Evolutionary conservation across 2,113 vertebrate species (phyloP).

Genomic region (Theristicus caerulescens): DNA sequence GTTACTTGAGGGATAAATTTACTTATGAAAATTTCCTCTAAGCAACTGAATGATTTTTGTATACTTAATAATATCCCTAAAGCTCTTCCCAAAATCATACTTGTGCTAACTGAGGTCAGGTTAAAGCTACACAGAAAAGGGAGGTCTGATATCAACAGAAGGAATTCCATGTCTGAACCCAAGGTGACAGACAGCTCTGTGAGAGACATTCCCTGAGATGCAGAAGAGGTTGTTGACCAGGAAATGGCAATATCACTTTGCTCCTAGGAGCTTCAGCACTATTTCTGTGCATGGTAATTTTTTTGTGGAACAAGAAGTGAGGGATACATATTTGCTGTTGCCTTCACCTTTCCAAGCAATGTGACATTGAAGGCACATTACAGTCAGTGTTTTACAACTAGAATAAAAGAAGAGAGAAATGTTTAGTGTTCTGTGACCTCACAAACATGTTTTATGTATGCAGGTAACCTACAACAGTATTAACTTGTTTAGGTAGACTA

Average conservation of each 20-base stretch:
- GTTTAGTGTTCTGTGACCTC: not conserved
- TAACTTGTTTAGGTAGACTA: not conserved
- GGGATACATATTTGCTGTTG: not conserved
- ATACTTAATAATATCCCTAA: not conserved
- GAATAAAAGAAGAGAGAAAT: not conserved
- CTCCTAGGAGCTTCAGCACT: not conserved
- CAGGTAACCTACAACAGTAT: not conserved
- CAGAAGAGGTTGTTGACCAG: not conserved
- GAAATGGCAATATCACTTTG: not conserved
- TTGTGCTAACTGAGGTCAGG: not conserved
- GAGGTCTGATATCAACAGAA: not conserved
- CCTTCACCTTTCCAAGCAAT: not conserved
- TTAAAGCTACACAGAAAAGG: not conserved
- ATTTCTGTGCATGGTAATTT: not conserved
- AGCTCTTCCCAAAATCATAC: not conserved
- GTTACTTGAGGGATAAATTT: not conserved
- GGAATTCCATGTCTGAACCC: not conserved
- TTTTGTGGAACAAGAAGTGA: not conserved
- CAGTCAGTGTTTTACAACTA: not conserved
- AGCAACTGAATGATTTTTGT: not conserved
- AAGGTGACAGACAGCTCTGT: not conserved
- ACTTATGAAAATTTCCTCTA: not conserved
- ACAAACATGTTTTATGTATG: not conserved
- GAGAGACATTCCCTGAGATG: accelerated
- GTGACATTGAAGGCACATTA: not conserved